Evolutionary conservation across 2,888 invertebrate genomes (phyloP), one percentile per base, ranked within the genome.

Genomic region (Caenorhabditis sp.): DNA sequence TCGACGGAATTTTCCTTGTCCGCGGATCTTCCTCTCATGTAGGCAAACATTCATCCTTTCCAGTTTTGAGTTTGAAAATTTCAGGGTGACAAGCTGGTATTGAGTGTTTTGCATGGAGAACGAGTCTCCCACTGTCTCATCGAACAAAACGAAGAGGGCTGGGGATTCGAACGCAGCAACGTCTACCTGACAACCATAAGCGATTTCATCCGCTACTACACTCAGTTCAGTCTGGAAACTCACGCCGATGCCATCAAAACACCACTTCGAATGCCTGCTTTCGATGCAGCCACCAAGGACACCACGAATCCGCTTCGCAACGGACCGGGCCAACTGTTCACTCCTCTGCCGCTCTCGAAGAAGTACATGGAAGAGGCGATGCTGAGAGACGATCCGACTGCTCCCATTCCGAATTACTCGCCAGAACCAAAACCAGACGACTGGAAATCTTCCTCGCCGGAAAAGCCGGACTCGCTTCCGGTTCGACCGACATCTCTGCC

Each of bases 1-100:
- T 66, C 9, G 94, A 95, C 88, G 98, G 98, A 65, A 96, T 98
- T 46, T 99, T 98, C 91, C 92, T 99, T 74, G 94, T 99, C 83
- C 92, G 98, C 78, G 90, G 90, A 58, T 94, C 94, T 80, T 93
- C 93, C 56, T 93, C 93, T 41, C 77, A 82, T 39, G 80, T 65
- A 37, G 43, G 59, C 32, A 6, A 20, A 17, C 6, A 3, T 7
- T 3, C 27, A 20, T 24, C 5, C 17, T 6, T 45, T 7, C 11
- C 22, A 48, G 15, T 43, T 13, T 2, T 20, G 6, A 26, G 9
- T 32, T 32, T 15, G 17, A 11, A 17, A 24, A 48, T 65, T 71
- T 37, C 53, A 79, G 62, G n/a, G 63, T 0, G 65, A 75, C 20
- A 77, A 75, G 41, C 58, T 82, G 27, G 82, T 82, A n/a, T 61